Evolutionary conservation across 2,888 invertebrate genomes (phyloP), one percentile per base, ranked within the genome.

Genomic region (Troides oblongomaculatus): DNA sequence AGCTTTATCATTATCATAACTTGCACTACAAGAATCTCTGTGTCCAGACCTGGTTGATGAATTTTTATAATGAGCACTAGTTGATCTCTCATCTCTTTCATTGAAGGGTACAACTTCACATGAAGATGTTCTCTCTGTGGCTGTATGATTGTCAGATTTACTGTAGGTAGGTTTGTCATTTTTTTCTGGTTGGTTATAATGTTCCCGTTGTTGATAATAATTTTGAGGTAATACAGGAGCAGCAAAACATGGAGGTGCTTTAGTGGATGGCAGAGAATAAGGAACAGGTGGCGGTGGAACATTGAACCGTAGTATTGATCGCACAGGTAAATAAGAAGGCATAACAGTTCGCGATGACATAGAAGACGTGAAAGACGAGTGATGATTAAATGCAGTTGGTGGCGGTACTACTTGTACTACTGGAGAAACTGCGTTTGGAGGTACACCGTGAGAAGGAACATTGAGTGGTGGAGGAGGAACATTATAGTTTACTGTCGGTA

Each of bases 391-490:
- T 21, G 81, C 66, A 10, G 72, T 73, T 1, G 79, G 77, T n/a
- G 79, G 78, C 61, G 76, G 62, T 1, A 70, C 62, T 2, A 72
- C 69, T 3, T 74, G 77, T 18, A 78, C 70, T n/a, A 70, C 70
- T 36, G 77, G 69, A 21, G 78, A 63, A 14, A 67, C 66, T 57
- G 66, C 62, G 4, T 78, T 76, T 59, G 78, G 76, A 10, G 78
- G 77, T 65, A 78, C 69, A 62, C 73, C 68, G 69, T 86, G 89
- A 30, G 89, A 89, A 64, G 88, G 88, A 21, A 88, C 76, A 71
- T 81, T 84, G 69, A 86, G 74, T 57, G 77, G 78, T 61, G 89
- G 89, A 30, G 89, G 89, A 64, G 88, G 88, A 21, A 88, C 76
- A 71, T 81, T 84, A 71, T 85, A 92, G 71, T 85, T 80, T 56